These are phyloP conservation scores for Notolepis coatsorum DNA, from an alignment of 2,797 vertebrate genomes.

Conservation along the genomic window DNA sequence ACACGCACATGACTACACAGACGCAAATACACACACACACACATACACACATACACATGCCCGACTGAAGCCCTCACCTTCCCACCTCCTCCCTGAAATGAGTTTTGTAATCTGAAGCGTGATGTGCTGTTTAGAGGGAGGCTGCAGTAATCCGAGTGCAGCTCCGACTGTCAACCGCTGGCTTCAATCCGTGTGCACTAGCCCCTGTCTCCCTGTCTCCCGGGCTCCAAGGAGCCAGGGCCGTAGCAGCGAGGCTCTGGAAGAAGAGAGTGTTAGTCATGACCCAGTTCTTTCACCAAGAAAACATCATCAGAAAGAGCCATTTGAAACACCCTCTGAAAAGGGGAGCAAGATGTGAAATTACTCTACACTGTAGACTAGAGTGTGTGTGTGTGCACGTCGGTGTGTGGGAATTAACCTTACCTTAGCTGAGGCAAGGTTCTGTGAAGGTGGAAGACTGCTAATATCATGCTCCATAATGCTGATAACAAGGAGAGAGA, in stretches of 20 bases:
- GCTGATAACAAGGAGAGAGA: constrained; percentile 13
- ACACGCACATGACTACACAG: background rate
- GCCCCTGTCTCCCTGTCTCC: constrained; percentile 55
- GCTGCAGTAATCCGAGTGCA: constrained; percentile 55
- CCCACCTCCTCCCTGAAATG: constrained; percentile 37
- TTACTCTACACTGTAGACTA: too few relatives aligned
- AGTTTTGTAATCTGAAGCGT: constrained; percentile 62
- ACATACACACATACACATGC: constrained; percentile 21
- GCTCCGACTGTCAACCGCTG: constrained; percentile 55
- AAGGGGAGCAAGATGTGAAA: constrained; percentile 51
- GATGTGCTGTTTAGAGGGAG: constrained; percentile 56
- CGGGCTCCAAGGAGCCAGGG: constrained; percentile 50
- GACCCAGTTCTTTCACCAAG: constrained; percentile 75
- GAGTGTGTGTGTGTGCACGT: constrained; percentile 8
- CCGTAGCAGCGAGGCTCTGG: constrained; percentile 55
- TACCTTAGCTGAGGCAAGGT: constrained; percentile 43
- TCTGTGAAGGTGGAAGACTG: constrained; percentile 52
- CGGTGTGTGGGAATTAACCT: constrained; percentile 53
- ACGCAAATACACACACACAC: background rate
- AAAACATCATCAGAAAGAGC: constrained; percentile 64
- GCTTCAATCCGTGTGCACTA: constrained; percentile 57
- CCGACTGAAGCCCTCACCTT: constrained; percentile 31
- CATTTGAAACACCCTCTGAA: constrained; percentile 60
- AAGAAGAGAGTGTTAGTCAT: constrained; percentile 59
- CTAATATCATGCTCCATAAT: constrained; percentile 32